Evolutionary conservation across 2,113 vertebrate genomes (phyloP), one percentile per base, ranked within the genome.

Genomic region (Aviceda subcristata): DNA sequence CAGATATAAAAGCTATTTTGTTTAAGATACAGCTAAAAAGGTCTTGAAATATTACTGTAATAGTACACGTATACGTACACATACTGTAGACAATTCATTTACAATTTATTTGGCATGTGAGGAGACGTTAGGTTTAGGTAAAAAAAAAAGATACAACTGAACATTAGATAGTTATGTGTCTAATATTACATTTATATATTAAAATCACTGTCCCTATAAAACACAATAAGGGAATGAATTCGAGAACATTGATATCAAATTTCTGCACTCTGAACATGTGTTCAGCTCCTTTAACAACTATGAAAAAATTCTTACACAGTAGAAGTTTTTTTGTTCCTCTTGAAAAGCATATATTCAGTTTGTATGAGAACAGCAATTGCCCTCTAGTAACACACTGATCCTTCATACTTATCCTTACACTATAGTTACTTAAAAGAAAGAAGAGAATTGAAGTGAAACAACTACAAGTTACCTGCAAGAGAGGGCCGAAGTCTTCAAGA

Each of bases 281-380:
- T 22, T 74, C 62, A 50, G 30, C 62, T 46, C 6, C 6, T 75
- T 19, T 16, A 66, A 23, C 7, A 7, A 68, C 34, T 24, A 6
- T 4, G 9, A 15, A 50, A 59, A 83, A 56, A 18, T 23, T 4
- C n/a, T 64, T 46, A 36, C 15, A 12, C 7, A 36, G 13, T 8
- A 30, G 45, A 41, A 3, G n/a, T 27, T 84, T 48, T 48, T 56
- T 56, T 16, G 12, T 32, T 30, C 34, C 38, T 73, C 38, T 51
- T 51, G 27, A 45, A 26, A 46, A 78, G 10, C 0, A 0, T 4
- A 12, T 11, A 24, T 14, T 41, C 26, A 23, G 0, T 6, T 36
- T 2, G 12, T 11, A 2, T 0, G 1, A 4, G 7, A 66, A 34
- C 22, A 56, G 41, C 6, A 39, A 39, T 3, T 41, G 2, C 4